Evolutionary conservation across 2,888 invertebrate species (phyloP).

Genomic region (Nebria brevicollis): DNA sequence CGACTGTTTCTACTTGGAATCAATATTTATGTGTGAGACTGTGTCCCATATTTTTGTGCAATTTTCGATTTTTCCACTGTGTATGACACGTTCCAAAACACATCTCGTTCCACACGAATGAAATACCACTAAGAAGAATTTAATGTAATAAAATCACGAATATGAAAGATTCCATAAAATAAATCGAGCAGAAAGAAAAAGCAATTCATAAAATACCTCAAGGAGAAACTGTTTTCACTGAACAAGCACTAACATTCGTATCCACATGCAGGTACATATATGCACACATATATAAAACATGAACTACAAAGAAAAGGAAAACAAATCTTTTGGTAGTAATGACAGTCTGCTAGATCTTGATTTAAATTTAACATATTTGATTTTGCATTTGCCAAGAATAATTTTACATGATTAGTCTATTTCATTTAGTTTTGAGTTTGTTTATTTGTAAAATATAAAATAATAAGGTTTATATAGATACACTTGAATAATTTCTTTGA

Average conservation of each 20-base stretch:
- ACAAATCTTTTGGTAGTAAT: not conserved
- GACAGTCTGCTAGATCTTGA: not conserved
- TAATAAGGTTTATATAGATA: too few species aligned
- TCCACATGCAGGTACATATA: not conserved
- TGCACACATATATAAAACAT: not conserved
- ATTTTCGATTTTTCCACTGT: not conserved
- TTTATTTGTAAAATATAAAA: too few species aligned
- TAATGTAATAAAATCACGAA: conserved; percentile 1
- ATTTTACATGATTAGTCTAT: not conserved
- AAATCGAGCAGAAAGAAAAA: conserved; percentile 1
- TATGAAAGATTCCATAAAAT: not conserved
- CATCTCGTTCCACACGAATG: conserved; percentile 1
- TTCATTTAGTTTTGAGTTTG: too few species aligned
- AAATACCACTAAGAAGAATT: conserved; percentile 1
- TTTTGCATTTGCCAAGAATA: not conserved
- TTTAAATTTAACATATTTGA: not conserved
- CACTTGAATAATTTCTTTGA: too few species aligned
- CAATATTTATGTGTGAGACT: not conserved
- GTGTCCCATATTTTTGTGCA: not conserved
- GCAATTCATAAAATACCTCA: not conserved
- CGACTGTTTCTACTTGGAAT: not conserved
- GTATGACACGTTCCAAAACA: not conserved
- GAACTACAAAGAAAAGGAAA: not conserved
- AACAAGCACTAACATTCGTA: not conserved
- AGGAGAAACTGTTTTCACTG: not conserved